phyloP scores from a whole-genome alignment of 2,888 invertebrate species.

The Trachelus stipa region DNA sequence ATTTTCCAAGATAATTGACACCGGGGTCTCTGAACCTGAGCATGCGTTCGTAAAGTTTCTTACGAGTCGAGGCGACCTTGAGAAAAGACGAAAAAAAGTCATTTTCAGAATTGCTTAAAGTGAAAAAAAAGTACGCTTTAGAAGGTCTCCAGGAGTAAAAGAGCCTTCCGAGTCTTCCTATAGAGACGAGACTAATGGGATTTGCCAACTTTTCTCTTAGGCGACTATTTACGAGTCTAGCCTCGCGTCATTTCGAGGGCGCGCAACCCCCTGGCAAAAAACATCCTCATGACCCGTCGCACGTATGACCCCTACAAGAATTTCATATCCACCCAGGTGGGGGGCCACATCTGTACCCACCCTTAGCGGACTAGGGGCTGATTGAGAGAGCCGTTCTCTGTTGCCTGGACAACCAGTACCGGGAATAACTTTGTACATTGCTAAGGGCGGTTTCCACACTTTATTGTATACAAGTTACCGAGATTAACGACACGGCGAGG shows the following conservation, averaged over 20 bases:
- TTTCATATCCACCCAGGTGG: neutral
- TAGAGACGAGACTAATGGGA: neutral
- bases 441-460: neutral
- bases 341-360: neutral
- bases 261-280: neutral
- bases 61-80: neutral
- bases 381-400: neutral
- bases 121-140: neutral
- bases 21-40: neutral
- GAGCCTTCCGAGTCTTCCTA: neutral
- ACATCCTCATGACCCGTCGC: neutral
- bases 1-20: neutral
- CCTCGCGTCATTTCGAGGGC: neutral
- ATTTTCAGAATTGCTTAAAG: neutral
- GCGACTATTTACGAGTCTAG: neutral
- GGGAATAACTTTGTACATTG: neutral
- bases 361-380: neutral
- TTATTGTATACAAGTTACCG: neutral
- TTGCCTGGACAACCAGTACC: neutral
- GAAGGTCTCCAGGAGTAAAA: neutral
- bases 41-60: neutral
- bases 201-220: neutral
- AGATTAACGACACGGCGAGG: neutral
- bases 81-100: neutral
- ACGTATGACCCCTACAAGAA: neutral